Evolutionary conservation across 2,113 vertebrate species (phyloP), one percentile per base, ranked within the genome.

Genomic region (Gila orcuttii): DNA sequence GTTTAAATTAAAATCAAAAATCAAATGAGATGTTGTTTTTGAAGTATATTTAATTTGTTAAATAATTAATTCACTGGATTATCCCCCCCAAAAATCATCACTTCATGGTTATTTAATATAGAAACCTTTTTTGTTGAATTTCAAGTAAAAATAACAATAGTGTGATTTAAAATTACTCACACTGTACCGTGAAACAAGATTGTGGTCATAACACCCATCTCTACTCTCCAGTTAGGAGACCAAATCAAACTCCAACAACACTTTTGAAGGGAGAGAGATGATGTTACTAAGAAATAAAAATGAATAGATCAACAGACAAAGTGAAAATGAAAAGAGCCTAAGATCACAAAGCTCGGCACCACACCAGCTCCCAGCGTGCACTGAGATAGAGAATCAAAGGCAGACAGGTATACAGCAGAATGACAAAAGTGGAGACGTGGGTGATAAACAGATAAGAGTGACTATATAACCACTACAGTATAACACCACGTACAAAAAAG

Each of bases 251-350:
- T 60, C 15, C 1, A 1, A 19, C 39, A 80, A 80, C 13, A 25
- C 42, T 25, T 64, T n/a, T 79, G 6, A 62, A 79, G 33, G 55
- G 19, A 52, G 2, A 66, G 17, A 68, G n/a, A 68, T 9, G 28
- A 4, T 69, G 28, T 33, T 28, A 45, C 77, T 39, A n/a, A 64
- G n/a, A 66, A 33, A 81, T 68, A 64, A 50, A 81, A 66, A 81
- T 81, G 45, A 81, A 66, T 39, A 66, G 42, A 81, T 64, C 42
- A 81, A 66, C 42, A 81, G 25, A 50, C 79, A 81, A 66, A 64
- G 76, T 39, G 33, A 59, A 78, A 78, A 78, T 45, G 4, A 80
- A 66, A n/a, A 68, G 60, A 66, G 39, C 60, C 8, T 17, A 31
- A 81, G 39, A 81, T 81, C 79, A 66, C 64, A 82, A 69, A 82